Percentiles rank a stretch among this genome's conserved stretches.
These are phyloP conservation scores for Saccostrea cuccullata DNA, from an alignment of 1,140 invertebrate species.

Conservation along the genomic window DNA sequence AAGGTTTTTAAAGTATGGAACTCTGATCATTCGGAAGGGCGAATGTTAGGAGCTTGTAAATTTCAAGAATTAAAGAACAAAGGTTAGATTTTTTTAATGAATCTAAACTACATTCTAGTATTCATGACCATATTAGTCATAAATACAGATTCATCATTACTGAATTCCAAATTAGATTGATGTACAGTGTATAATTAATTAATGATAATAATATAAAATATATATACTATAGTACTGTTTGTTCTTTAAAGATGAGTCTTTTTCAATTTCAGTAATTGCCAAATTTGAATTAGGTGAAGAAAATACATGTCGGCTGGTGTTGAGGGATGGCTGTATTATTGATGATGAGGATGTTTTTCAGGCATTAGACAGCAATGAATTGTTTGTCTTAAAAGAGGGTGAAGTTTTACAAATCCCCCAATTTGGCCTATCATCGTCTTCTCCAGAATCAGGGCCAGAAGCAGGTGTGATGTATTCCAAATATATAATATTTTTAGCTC, in stretches of 20 bases:
- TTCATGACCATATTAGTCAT: neutral
- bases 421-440: neutral
- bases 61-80: no score
- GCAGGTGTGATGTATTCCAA: neutral
- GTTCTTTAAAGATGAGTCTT: no score
- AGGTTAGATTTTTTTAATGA: slow-evolving; percentile 4
- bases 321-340: no score
- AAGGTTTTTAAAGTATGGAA: no score
- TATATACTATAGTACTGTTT: neutral
- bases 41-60: no score
- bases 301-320: no score
- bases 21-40: no score
- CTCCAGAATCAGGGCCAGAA: neutral
- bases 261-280: no score
- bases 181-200: neutral
- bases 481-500: neutral
- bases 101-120: slow-evolving; percentile 4
- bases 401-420: neutral
- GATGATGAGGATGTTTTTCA: no score
- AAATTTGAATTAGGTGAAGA: no score
- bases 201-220: neutral
- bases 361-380: no score
- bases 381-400: no score
- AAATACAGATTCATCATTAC: neutral
- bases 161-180: neutral